phyloP scores from a whole-genome alignment of 1,140 invertebrate species.

The Aphidius ervi region DNA sequence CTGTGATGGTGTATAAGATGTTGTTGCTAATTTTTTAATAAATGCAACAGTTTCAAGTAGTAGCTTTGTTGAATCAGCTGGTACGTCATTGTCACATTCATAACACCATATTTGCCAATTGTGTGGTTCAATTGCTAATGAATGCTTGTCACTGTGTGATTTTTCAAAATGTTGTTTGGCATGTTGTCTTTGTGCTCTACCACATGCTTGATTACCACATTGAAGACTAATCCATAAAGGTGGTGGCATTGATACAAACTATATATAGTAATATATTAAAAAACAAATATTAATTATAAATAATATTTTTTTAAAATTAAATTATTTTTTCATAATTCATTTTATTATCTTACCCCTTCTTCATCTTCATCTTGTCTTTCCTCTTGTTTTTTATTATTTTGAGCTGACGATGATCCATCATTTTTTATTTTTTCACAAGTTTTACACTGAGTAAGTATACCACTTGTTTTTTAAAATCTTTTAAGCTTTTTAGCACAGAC shows the following conservation, averaged over 20 bases:
- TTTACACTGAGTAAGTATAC: slow-evolving; percentile 58
- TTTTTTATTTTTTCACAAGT: slow-evolving; percentile 55
- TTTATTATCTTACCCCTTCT: slow-evolving; percentile 32
- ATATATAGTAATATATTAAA: slow-evolving; percentile 5
- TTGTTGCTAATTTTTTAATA: slow-evolving; percentile 55
- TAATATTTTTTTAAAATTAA: no score
- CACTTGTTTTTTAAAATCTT: slow-evolving; percentile 57
- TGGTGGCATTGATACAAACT: slow-evolving; percentile 26
- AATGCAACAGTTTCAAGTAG: slow-evolving; percentile 62
- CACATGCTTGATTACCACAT: slow-evolving; percentile 75
- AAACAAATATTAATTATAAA: neutral
- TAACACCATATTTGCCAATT: slow-evolving; percentile 75
- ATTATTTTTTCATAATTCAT: no score
- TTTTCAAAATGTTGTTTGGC: slow-evolving; percentile 72
- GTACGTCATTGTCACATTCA: slow-evolving; percentile 61
- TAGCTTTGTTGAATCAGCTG: slow-evolving; percentile 57
- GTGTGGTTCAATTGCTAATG: slow-evolving; percentile 67
- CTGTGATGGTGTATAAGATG: slow-evolving; percentile 21
- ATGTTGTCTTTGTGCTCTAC: slow-evolving; percentile 65
- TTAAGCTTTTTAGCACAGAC: slow-evolving; percentile 63
- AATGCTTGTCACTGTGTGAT: slow-evolving; percentile 72
- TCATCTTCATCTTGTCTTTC: slow-evolving; percentile 29
- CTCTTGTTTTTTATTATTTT: slow-evolving; percentile 62
- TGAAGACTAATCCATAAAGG: slow-evolving; percentile 66
- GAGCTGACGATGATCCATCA: slow-evolving; percentile 56